These are phyloP conservation scores for Aphidius ervi DNA, from an alignment of 1,140 invertebrate genomes.

Conservation along the genomic window DNA sequence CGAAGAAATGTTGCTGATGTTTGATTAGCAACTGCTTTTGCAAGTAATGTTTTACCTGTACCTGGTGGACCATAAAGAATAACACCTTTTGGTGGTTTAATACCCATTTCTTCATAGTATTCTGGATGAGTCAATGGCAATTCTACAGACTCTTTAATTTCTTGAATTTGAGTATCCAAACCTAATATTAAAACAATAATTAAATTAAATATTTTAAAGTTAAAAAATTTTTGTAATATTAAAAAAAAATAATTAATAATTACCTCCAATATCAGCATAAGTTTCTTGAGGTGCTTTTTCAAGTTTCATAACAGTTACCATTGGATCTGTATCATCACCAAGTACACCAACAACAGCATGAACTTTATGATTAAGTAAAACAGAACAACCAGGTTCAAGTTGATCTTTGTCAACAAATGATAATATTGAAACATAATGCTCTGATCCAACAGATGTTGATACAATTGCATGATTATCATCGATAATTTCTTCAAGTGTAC, in stretches of 20 bases:
- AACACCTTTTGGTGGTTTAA: slow-evolving; percentile 98
- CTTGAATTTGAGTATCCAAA: slow-evolving; percentile 98
- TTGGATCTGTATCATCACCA: slow-evolving; percentile 99
- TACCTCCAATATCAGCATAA: slow-evolving; percentile 97
- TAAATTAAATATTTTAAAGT: too few species aligned
- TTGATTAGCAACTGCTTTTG: slow-evolving; percentile 99
- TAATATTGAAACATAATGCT: slow-evolving; percentile 99
- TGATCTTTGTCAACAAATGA: slow-evolving; percentile 99
- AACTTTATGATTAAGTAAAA: slow-evolving; percentile 97
- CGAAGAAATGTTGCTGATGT: slow-evolving; percentile 98
- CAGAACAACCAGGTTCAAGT: slow-evolving; percentile 97
- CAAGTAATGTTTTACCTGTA: slow-evolving; percentile 96
- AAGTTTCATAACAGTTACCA: slow-evolving; percentile 99
- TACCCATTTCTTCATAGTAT: slow-evolving; percentile 99
- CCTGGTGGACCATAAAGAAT: slow-evolving; percentile 98
- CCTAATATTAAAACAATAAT: slow-evolving; percentile 47
- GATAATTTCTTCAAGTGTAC: slow-evolving; percentile 99
- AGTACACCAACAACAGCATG: slow-evolving; percentile 98
- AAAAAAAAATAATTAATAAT: slow-evolving; percentile 16
- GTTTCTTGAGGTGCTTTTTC: slow-evolving; percentile 99
- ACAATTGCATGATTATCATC: slow-evolving; percentile 99
- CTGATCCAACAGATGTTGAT: slow-evolving; percentile 97
- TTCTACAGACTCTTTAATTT: slow-evolving; percentile 99
- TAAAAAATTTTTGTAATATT: neutral
- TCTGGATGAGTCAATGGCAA: slow-evolving; percentile 98